These are phyloP conservation scores for Phragmatobia fuliginosa DNA, from an alignment of 2,888 invertebrate species.

Conservation along the genomic window DNA sequence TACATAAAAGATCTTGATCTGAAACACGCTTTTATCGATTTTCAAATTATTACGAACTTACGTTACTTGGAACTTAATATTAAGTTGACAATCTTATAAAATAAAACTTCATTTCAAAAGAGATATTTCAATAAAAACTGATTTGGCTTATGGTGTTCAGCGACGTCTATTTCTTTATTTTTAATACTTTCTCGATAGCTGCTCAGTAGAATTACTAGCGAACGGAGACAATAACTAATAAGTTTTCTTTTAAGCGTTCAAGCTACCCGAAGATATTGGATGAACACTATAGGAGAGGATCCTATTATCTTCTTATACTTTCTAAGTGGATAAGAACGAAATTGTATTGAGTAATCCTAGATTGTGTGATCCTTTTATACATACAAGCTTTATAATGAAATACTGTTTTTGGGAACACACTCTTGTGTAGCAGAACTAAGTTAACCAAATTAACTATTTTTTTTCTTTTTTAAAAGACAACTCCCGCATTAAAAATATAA, in stretches of 20 bases:
- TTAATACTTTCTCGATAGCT: conserved; percentile 27
- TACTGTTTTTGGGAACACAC: conserved; percentile 4
- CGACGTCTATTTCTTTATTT: conserved; percentile 21
- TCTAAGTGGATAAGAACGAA: conserved; percentile 35
- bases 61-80: neutral
- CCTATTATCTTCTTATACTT: conserved; percentile 40
- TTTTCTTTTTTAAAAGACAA: too few species aligned
- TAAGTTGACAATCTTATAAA: conserved; percentile 5
- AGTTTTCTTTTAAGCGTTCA: conserved; percentile 34
- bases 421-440: neutral
- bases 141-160: conserved; percentile 21
- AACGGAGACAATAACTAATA: conserved; percentile 47
- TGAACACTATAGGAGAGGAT: conserved; percentile 32
- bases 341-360: conserved; percentile 47
- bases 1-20: neutral
- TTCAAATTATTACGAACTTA: neutral
- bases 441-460: too few species aligned
- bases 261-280: conserved; percentile 40
- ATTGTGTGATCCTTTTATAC: conserved; percentile 27
- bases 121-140: conserved; percentile 31
- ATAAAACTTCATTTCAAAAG: conserved; percentile 5
- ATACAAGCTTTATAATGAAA: conserved; percentile 31
- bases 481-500: too few species aligned
- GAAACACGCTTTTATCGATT: neutral
- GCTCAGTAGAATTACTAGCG: conserved; percentile 24